Conservation (phyloP, 2,797 vertebrate genomes). For the Sternotherus odoratus region DNA sequence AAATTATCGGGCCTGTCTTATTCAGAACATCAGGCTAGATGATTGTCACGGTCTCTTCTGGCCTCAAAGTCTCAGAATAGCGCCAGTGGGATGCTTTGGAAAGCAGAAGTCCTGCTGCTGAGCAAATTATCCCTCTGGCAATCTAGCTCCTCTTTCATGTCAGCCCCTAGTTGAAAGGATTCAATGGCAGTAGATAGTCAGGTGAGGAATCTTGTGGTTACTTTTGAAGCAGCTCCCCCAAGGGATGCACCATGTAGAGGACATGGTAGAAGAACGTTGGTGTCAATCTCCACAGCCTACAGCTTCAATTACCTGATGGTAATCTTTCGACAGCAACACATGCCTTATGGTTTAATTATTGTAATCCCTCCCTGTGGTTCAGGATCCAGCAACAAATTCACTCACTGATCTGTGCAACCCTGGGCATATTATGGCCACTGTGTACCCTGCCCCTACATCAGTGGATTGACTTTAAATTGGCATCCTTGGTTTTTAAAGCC, state of each 20-base stretch:
- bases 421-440: neutral
- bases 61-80: neutral
- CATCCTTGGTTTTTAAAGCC: neutral
- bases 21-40: neutral
- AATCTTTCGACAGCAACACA: neutral
- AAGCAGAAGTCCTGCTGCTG: neutral
- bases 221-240: neutral
- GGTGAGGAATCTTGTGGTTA: neutral
- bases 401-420: neutral
- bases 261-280: neutral
- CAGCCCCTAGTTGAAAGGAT: neutral
- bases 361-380: neutral
- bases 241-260: neutral
- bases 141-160: neutral
- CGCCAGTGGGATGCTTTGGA: neutral
- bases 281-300: neutral
- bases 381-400: neutral
- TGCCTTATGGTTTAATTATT: neutral
- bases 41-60: neutral
- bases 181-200: neutral
- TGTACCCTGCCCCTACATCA: neutral
- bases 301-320: neutral
- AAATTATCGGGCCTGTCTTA: neutral
- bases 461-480: neutral
- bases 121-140: neutral